Percentiles rank a stretch among this genome's conserved stretches.
phyloP scores from a whole-genome alignment of 1,140 invertebrate genomes.

The Ceratina japonica region DNA sequence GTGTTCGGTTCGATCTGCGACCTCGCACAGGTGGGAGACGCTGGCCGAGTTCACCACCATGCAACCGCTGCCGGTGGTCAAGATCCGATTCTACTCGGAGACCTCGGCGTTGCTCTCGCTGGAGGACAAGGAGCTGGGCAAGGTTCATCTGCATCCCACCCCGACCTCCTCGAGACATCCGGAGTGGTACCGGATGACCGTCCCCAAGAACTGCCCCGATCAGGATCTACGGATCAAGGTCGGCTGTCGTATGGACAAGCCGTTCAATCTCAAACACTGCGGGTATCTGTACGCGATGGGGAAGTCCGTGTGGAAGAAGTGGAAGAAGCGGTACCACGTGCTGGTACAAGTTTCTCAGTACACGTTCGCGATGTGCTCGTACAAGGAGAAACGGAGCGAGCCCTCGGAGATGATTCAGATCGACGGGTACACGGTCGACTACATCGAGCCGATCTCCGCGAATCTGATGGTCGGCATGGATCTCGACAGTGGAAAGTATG shows the following conservation, averaged over 20 bases:
- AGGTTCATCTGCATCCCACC: constrained; percentile 95
- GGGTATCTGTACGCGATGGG: constrained; percentile 96
- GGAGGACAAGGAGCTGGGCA: constrained; percentile 98
- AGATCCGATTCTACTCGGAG: constrained; percentile 98
- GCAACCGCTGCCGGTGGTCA: constrained; percentile 97
- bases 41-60: constrained; percentile 99
- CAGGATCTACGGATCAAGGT: constrained; percentile 98
- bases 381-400: constrained; percentile 99
- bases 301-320: constrained; percentile 99
- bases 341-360: constrained; percentile 99
- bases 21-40: constrained; percentile 90
- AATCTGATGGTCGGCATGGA: constrained; percentile 94
- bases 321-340: constrained; percentile 99
- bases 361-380: constrained; percentile 99
- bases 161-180: constrained; percentile 94
- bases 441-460: constrained; percentile 95
- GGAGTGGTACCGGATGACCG: constrained; percentile 98
- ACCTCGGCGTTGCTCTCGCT: constrained; percentile 98
- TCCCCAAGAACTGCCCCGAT: constrained; percentile 96
- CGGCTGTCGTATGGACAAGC: constrained; percentile 98
- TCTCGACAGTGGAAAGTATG: constrained; percentile 76
- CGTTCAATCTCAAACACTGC: constrained; percentile 98
- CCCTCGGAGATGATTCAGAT: constrained; percentile 99
- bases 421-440: constrained; percentile 99
- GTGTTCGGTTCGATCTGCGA: not conserved